Conservation (phyloP, 1,140 invertebrate species). For the Bombus huntii region DNA sequence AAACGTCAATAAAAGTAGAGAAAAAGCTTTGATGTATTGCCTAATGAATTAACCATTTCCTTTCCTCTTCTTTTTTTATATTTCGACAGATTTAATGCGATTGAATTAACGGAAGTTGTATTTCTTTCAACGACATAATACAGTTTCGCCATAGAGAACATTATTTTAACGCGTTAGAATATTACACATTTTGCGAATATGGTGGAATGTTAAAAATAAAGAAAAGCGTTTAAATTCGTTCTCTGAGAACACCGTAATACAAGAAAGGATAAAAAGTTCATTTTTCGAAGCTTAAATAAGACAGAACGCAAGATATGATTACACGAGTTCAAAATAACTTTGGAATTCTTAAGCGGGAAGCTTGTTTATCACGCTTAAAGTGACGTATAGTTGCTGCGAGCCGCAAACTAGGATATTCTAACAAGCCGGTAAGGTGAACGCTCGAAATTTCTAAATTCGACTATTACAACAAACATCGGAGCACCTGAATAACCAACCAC, state of each 20-base stretch:
- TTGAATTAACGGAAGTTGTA: background rate
- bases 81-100: background rate
- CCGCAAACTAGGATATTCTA: background rate
- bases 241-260: no score
- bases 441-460: conserved; percentile 45
- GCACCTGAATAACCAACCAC: conserved; percentile 48
- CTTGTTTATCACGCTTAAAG: background rate
- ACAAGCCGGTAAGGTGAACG: conserved; percentile 16
- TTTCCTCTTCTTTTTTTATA: background rate
- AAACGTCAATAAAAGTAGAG: background rate
- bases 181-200: no score
- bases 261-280: background rate
- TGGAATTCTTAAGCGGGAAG: no score
- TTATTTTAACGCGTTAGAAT: no score
- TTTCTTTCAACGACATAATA: no score
- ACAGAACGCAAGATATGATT: background rate
- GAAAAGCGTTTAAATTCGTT: no score
- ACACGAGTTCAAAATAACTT: background rate
- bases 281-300: background rate
- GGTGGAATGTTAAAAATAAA: no score
- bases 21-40: background rate
- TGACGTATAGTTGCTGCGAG: background rate
- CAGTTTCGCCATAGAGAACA: no score
- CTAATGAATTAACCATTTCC: background rate
- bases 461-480: conserved; percentile 37